Base-by-base conservation (phyloP, 2,888 invertebrate species). In the Eupeodes luniger region DNA sequence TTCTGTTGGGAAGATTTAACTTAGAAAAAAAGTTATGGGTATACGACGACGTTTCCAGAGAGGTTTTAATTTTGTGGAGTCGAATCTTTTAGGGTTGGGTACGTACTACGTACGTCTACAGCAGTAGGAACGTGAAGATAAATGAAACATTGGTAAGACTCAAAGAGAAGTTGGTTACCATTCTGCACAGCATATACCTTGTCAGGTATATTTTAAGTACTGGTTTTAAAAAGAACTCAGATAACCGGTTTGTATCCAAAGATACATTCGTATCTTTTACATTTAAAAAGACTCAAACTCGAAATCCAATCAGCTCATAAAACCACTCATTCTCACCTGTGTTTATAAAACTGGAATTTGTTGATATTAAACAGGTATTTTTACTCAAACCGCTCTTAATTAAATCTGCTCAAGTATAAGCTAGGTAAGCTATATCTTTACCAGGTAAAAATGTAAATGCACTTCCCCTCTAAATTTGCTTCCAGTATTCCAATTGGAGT, bases 81-180 rank as follows among this genome's bases (percentile, higher is more conserved):
- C 16, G 57, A 36, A 47, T 76, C 34, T 64, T 19, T 55, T 34
- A 11, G 11, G 70, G 59, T 59, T 59, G 9, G 64, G 80, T 2
- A 62, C 47, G 79, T 9, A 49, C 9, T 2, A 62, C 47, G 75
- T 9, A 49, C 9, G 67, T 36, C 12, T 7, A 10, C 47, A 27
- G 10, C 11, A 10, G 51, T 81, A 84, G 85, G 88, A 88, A 88
- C 76, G 66, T 14, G 12, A 11, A 55, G 69, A 47, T 70, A 70
- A 66, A 66, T 75, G 85, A 78, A 88, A 88, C 88, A 84, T 55
- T 88, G 85, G 87, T 81, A 64, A 55, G 57, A 75, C 88, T 85
- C 88, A 88, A 85, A 85, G 88, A 86, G 87, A 80, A 82, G 81
- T 27, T 34, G 6, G 19, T 49, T 64, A 34, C 34, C 57, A 57